Percentiles rank a stretch among this genome's conserved stretches.
Conservation (phyloP, 92 coral and sea anemone species). For the Phenganax stokvisi region DNA sequence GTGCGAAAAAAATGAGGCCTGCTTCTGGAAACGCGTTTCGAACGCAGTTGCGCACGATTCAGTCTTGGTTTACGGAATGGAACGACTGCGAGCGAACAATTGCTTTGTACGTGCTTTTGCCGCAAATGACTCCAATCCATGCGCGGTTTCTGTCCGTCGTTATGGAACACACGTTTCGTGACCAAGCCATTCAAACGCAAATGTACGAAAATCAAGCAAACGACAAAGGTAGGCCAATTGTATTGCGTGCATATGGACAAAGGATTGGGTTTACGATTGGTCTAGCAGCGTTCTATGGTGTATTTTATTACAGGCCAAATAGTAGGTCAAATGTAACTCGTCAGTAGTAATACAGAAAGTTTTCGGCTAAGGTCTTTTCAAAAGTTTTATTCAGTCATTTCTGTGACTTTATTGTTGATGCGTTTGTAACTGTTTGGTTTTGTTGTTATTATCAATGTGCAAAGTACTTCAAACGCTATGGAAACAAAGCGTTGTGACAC, state of each 20-base stretch:
- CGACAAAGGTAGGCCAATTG: conserved; percentile 70
- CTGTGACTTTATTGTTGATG: neutral
- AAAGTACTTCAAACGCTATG: neutral
- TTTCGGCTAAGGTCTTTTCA: too few relatives aligned
- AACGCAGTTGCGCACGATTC: conserved; percentile 81
- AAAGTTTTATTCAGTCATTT: too few relatives aligned
- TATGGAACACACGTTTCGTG: conserved; percentile 92
- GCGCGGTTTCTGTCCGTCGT: conserved; percentile 87
- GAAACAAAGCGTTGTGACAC: conserved; percentile 2
- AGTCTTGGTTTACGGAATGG: conserved; percentile 92
- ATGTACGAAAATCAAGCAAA: conserved; percentile 77
- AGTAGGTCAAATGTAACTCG: neutral
- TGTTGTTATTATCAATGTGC: neutral
- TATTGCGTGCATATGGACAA: neutral
- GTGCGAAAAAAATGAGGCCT: conserved; percentile 82
- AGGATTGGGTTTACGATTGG: neutral
- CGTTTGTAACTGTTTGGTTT: neutral
- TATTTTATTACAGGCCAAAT: neutral
- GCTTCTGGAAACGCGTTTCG: conserved; percentile 60
- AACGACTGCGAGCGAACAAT: conserved; percentile 97
- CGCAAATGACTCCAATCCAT: conserved; percentile 81
- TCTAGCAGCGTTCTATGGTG: neutral
- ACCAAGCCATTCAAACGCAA: conserved; percentile 75
- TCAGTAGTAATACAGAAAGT: neutral
- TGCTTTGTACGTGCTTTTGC: conserved; percentile 80